Conservation (phyloP, 2,797 vertebrate genomes). For the Prunella strophiata region DNA sequence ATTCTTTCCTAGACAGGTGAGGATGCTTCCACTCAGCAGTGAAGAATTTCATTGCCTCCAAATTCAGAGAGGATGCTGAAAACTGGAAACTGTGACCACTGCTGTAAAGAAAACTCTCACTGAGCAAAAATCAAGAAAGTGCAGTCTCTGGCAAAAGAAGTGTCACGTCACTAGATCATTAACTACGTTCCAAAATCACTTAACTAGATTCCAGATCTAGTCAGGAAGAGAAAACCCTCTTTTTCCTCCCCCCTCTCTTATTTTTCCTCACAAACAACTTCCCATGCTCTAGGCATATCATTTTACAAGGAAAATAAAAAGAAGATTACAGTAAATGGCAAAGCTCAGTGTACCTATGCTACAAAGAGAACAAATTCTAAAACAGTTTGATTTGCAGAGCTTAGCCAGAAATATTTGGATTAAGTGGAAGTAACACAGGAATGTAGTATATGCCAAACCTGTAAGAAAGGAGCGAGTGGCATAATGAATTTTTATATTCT, state of each 20-base stretch:
- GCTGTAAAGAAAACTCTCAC: neutral
- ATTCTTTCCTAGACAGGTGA: neutral
- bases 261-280: neutral
- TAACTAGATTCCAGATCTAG: neutral
- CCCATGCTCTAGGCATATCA: neutral
- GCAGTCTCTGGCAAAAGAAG: neutral
- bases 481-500: neutral
- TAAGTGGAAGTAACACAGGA: neutral
- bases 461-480: neutral
- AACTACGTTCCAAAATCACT: neutral
- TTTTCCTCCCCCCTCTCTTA: rapidly evolving
- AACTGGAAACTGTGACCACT: neutral
- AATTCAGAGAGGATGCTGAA: neutral
- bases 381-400: neutral
- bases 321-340: neutral
- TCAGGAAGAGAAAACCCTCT: neutral
- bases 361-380: neutral
- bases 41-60: neutral
- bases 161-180: rapidly evolving
- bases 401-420: neutral
- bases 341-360: neutral
- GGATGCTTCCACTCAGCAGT: neutral
- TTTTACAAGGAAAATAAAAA: neutral
- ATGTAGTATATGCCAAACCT: neutral
- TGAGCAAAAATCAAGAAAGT: neutral